phyloP scores from a whole-genome alignment of 2,888 invertebrate genomes.

The Xiphydria camelus region DNA sequence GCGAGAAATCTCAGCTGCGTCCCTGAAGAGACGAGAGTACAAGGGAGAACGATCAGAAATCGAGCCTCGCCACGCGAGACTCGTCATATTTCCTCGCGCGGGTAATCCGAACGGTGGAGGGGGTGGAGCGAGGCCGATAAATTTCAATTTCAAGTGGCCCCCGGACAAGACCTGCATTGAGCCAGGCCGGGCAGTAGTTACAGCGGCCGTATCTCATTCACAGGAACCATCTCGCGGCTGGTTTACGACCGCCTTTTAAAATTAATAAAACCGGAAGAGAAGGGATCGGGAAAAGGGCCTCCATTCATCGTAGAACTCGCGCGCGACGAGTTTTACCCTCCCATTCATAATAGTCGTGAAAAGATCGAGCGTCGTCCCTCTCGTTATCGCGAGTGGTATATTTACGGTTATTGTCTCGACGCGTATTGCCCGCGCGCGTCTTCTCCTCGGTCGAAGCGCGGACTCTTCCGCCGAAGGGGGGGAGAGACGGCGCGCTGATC shows the following conservation, averaged over 20 bases:
- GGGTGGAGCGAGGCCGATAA: background rate
- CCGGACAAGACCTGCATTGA: slow-evolving; percentile 31
- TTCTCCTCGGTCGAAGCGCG: no score
- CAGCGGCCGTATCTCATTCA: slow-evolving; percentile 20
- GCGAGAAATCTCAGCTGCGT: no score
- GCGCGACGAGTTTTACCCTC: slow-evolving; percentile 14
- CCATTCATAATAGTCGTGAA: slow-evolving; percentile 15
- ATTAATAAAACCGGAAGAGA: slow-evolving; percentile 41
- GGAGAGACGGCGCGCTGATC: slow-evolving; percentile 41
- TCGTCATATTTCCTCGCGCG: no score
- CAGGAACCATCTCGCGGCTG: slow-evolving; percentile 14
- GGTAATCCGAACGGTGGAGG: no score
- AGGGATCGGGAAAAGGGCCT: slow-evolving; percentile 24
- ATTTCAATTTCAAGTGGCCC: slow-evolving; percentile 4
- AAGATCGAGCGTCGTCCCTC: slow-evolving; percentile 11
- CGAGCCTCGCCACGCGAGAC: no score
- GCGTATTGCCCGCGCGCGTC: background rate
- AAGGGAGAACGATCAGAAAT: no score
- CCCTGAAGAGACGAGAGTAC: no score
- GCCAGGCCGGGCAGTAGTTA: slow-evolving; percentile 7
- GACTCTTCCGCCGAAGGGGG: slow-evolving; percentile 26
- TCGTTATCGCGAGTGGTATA: slow-evolving; percentile 30
- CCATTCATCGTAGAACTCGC: slow-evolving; percentile 27
- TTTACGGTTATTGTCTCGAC: slow-evolving; percentile 34
- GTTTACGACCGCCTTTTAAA: slow-evolving; percentile 31